Evolutionary conservation across 2,888 invertebrate genomes (phyloP).

Genomic region (Amiota minor): DNA sequence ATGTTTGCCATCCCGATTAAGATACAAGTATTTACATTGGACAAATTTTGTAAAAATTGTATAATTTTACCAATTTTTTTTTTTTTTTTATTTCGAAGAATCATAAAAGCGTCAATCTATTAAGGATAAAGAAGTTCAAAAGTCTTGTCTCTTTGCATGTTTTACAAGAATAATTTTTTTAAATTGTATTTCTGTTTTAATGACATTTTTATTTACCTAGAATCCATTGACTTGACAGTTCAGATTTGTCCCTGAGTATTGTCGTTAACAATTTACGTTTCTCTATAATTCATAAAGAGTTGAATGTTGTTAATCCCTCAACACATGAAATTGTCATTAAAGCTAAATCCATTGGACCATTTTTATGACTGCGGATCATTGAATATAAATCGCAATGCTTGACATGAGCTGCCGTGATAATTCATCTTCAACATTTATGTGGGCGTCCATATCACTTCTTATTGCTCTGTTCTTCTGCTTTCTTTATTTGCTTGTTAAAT

Average conservation of each 20-base stretch:
- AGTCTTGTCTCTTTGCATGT: no score
- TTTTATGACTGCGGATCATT: constrained; percentile 8
- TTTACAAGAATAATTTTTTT: background rate
- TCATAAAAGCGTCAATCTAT: no score
- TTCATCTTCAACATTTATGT: background rate
- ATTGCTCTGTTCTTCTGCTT: background rate
- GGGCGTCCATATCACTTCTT: constrained; percentile 10
- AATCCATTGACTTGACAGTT: no score
- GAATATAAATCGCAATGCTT: constrained; percentile 15
- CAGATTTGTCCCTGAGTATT: background rate
- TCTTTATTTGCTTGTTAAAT: no score
- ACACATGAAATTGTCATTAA: constrained; percentile 18
- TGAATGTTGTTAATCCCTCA: constrained; percentile 16
- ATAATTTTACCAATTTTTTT: no score
- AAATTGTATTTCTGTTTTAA: background rate
- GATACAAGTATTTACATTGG: no score
- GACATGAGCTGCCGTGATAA: constrained; percentile 15
- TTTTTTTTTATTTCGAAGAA: no score
- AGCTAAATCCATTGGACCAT: constrained; percentile 18
- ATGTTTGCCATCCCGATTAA: no score
- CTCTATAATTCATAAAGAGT: constrained; percentile 10
- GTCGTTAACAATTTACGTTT: background rate
- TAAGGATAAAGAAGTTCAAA: no score
- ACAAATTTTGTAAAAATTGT: no score
- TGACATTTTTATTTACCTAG: background rate